Base-by-base conservation (phyloP, 2,113 vertebrate genomes). In the Notothenia coriiceps region DNA sequence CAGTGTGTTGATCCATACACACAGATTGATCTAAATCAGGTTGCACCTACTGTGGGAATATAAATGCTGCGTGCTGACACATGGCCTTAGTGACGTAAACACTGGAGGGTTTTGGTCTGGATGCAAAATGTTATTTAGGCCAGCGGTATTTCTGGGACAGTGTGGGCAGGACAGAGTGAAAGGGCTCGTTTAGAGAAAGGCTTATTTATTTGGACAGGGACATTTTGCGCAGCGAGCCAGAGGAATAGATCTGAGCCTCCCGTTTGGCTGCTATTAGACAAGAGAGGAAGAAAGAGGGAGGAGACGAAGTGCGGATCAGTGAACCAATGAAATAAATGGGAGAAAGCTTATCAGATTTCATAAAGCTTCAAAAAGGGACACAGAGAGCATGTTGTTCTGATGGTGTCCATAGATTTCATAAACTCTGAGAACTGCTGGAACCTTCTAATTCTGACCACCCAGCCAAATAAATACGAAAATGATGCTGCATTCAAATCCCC, bases 111-210 rank as follows among this genome's bases (percentile, higher is more conserved):
- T 88, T 85, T 63, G 84, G 84, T 89, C 83, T 82, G 79, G 79
- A 83, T 82, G 56, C 62, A 76, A 69, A 69, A 66, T 29, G 1
- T 72, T 89, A 89, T 90, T 89, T 87, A 88, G 92, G 91, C 78
- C 90, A 91, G 62, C 18, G 10, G 77, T 89, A 89, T 90, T 92
- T 90, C 50, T 6, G 90, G 86, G 79, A 86, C 66, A 74, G 81
- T 61, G 83, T 88, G 76, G 88, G 88, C 79, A 81, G 80, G 51
- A 47, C 50, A 8, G 79, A 86, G 80, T 80, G 80, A 84, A 88
- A 78, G 77, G 74, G 74, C 77, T 85, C 10, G 12, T 84, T 88
- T 25, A 69, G 54, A 88, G 46, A 20, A 60, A 22, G 61, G 67
- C 75, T 86, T 80, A 72, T 88, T 87, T 88, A 79, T 84, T 66